phyloP scores from a whole-genome alignment of 2,113 vertebrate species.

The Hystrix cristata region DNA sequence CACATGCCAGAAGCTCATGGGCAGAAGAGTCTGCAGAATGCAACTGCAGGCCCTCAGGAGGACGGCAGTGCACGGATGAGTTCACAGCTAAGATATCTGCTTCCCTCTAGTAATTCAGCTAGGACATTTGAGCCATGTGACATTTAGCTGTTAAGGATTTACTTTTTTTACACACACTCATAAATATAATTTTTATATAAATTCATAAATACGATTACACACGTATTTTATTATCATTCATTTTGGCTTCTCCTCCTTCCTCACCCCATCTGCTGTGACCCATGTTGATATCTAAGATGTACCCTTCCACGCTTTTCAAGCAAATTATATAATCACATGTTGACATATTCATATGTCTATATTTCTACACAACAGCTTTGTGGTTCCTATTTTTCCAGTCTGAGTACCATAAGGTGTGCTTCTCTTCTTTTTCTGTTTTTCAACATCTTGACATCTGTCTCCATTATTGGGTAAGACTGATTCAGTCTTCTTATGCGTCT shows the following conservation, averaged over 20 bases:
- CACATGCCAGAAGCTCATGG: rapidly evolving
- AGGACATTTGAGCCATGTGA: not conserved
- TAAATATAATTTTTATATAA: not conserved
- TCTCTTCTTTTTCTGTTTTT: not conserved
- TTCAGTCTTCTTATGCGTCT: not conserved
- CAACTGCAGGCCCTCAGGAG: not conserved
- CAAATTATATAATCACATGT: not conserved
- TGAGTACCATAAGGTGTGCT: not conserved
- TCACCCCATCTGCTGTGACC: not conserved
- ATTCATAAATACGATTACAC: not conserved
- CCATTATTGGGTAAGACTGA: not conserved
- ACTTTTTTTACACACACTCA: not conserved
- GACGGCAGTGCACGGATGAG: not conserved
- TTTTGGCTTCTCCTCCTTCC: not conserved
- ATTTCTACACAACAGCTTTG: not conserved
- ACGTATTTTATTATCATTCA: not conserved
- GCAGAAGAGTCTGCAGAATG: not conserved
- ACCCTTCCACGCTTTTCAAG: not conserved
- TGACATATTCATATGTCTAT: not conserved
- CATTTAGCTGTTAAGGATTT: not conserved
- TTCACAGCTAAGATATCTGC: not conserved
- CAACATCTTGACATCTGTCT: not conserved
- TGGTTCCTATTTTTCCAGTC: not conserved
- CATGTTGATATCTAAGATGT: not conserved
- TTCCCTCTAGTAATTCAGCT: not conserved